Conservation (phyloP, 2,888 invertebrate genomes). For the Drosophila koepferae region DNA sequence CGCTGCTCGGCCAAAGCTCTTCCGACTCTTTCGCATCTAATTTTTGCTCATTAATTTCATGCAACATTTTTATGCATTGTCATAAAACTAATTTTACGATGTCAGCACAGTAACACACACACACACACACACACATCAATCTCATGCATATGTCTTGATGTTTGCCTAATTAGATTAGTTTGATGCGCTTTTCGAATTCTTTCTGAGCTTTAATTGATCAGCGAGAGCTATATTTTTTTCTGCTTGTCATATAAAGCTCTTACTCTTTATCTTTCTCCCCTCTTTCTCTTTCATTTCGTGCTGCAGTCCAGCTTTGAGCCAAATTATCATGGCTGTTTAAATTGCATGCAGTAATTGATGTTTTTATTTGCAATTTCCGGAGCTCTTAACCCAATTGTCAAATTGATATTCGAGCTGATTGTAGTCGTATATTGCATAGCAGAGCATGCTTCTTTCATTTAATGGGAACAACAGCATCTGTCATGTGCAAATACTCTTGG, state of each 20-base stretch:
- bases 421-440: slow-evolving; percentile 14
- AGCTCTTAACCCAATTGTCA: slow-evolving; percentile 30
- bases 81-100: slow-evolving; percentile 79
- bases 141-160: slow-evolving; percentile 25
- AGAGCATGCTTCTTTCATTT: slow-evolving; percentile 39
- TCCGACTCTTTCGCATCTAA: slow-evolving; percentile 57
- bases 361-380: slow-evolving; percentile 22
- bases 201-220: slow-evolving; percentile 36
- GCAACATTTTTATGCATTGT: slow-evolving; percentile 80
- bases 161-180: slow-evolving; percentile 79
- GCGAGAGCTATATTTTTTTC: slow-evolving; percentile 17
- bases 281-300: neutral
- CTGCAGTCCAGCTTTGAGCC: neutral
- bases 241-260: slow-evolving; percentile 30
- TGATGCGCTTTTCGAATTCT: slow-evolving; percentile 59
- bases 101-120: slow-evolving; percentile 32
- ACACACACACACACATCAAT: slow-evolving; percentile 11
- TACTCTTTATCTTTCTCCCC: neutral
- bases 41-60: slow-evolving; percentile 79
- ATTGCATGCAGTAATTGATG: slow-evolving; percentile 18
- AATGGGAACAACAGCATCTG: slow-evolving; percentile 49
- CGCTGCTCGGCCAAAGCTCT: neutral
- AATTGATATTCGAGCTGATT: slow-evolving; percentile 21
- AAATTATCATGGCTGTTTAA: slow-evolving; percentile 12
- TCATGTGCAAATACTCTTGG: slow-evolving; percentile 30